Evolutionary conservation across 2,888 invertebrate genomes (phyloP), one percentile per base, ranked within the genome.

Genomic region (Cistogaster globosa): DNA sequence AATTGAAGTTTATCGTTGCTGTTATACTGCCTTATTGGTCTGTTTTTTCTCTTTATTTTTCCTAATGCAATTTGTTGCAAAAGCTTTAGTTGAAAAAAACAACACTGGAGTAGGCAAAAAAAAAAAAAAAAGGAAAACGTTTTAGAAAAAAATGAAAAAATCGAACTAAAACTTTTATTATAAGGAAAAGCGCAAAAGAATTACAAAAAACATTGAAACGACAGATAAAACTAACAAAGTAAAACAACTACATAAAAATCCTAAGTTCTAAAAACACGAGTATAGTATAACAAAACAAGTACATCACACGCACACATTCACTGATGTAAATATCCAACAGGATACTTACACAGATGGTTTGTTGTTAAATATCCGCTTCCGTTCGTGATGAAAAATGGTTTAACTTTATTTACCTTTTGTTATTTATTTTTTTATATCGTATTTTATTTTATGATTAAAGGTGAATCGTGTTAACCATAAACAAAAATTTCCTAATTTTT

Each of bases 341-440:
- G 58, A 69, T 57, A 65, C 76, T 82, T 82, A 51, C 67, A 77
- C 72, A 76, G 51, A 77, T 57, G 76, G 71, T 81, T 84, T 84
- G 84, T 57, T 62, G 67, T 68, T 68, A 81, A 84, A 84, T 84
- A 84, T 84, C 84, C 84, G 72, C 68, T 84, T 81, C 81, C 77
- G 62, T 63, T 81, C 63, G 74, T 74, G 77, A 63, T 69, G 62
- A 77, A 84, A 77, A 67, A 74, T 58, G 55, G 42, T 57, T 57
- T 74, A 62, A 74, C 67, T 68, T 74, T 67, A 14, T 68, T 0
- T 36, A 22, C 22, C 62, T 58, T 3, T 26, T 42, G 20, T 74
- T 48, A 16, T 36, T 22, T 8, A 9, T 62, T 36, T 32, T 18
- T n/a, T 32, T 58, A 2, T 53, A 32, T 14, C 42, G 11, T 20